Conservation (phyloP, 2,888 invertebrate genomes). For the Lepidocyrtoides sp. region DNA sequence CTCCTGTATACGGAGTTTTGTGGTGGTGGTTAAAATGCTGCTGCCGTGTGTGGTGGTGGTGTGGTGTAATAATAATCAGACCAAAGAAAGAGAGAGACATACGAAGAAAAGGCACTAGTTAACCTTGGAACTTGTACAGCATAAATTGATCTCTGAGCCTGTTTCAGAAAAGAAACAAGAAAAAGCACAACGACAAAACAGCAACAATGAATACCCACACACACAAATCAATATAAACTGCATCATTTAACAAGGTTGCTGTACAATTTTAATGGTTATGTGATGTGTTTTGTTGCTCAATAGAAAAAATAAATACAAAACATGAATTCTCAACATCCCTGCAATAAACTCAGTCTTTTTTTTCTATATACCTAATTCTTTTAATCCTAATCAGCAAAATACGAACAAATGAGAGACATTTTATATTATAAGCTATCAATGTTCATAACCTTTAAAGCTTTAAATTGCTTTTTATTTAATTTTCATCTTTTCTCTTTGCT, state of each 20-base stretch:
- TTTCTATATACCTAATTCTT: not conserved
- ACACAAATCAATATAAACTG: conserved; percentile 57
- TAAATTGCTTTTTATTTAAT: conserved; percentile 2
- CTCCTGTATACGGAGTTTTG: not conserved
- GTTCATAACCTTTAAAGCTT: conserved; percentile 13
- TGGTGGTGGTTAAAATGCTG: not conserved
- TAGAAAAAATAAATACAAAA: too few relatives aligned
- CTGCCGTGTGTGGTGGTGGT: not conserved
- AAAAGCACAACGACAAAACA: conserved; percentile 14
- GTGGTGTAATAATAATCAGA: conserved; percentile 21
- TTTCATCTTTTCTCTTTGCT: too few relatives aligned
- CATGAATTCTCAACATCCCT: too few relatives aligned
- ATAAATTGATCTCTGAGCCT: conserved; percentile 56
- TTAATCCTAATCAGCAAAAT: conserved; percentile 8
- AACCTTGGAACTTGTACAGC: conserved; percentile 71
- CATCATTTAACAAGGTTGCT: not conserved
- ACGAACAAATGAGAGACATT: conserved; percentile 26
- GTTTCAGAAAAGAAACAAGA: conserved; percentile 37
- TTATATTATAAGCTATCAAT: not conserved
- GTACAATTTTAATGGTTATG: conserved; percentile 2
- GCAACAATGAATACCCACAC: conserved; percentile 30
- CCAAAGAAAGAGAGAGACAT: conserved; percentile 12
- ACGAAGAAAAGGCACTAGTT: conserved; percentile 68
- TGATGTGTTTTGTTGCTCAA: not conserved
- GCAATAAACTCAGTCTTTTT: conserved; percentile 19